Evolutionary conservation across 2,888 invertebrate species (phyloP), one percentile per base, ranked within the genome.

Genomic region (Microctonus hyperodae): DNA sequence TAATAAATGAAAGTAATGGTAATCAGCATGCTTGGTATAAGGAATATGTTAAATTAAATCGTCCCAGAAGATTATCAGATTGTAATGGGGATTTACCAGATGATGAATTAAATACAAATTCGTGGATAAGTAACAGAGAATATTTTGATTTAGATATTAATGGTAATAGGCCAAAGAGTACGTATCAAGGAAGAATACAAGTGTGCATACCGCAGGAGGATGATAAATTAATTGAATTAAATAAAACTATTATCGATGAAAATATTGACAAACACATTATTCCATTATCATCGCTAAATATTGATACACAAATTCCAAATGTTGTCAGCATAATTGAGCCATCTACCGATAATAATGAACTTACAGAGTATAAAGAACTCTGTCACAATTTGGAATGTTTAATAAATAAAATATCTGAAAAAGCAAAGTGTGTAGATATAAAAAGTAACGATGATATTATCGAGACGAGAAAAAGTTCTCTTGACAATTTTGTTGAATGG

Each of bases 1-100:
- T 93, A 77, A 90, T 93, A 68, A 90, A 90, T 77, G 88, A 72
- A 3, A 73, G 77, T 48, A 69, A 58, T 1, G 75, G 72, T 57
- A 72, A 23, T 10, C 63, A 67, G 20, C 66, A 62, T 61, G 60
- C 64, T 57, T 71, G 72, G 71, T 73, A 73, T 69, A 69, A 62
- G 57, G 66, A 72, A 51, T 71, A 70, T 31, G 65, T 65, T 10
- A 67, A 55, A 6, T n/a, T 67, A 16, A 67, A 67, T 53, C 60
- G 60, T 6, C 65, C 65, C 9, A 22, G 23, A 31, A 40, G 60
- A 35, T n/a, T 59, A 13, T 59, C 59, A 4, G 60, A 55, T 2
- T 44, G 57, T 22, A 0, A 16, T 25, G 10, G 48, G 11, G 51
- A 31, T 53, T 31, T 28, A 11, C 31, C 13, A 40, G 22, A 25